Percentiles rank a stretch among this genome's conserved stretches.
Conservation (phyloP, 2,113 vertebrate species). For the Dinomys branickii region DNA sequence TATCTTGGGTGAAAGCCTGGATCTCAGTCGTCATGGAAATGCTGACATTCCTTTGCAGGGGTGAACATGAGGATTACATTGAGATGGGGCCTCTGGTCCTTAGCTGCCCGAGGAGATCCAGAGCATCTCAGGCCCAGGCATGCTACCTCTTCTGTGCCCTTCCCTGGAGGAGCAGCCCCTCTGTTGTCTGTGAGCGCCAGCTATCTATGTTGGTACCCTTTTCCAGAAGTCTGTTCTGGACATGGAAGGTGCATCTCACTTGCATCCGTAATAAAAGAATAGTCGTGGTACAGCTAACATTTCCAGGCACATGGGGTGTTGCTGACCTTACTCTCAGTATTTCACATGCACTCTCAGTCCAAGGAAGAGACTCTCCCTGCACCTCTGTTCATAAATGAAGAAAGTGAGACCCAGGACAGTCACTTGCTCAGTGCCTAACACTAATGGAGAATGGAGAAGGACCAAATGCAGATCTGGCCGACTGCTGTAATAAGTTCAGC, state of each 20-base stretch:
- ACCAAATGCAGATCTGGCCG: too few relatives aligned
- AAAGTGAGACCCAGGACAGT: not conserved
- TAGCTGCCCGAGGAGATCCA: not conserved
- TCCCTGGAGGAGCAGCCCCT: not conserved
- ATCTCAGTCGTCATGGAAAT: conserved; percentile 52
- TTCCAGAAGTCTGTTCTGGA: not conserved
- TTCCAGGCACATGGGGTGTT: not conserved
- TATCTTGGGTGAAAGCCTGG: not conserved
- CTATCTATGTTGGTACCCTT: not conserved
- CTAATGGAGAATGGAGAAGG: not conserved
- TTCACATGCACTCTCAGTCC: not conserved
- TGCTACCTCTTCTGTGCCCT: not conserved
- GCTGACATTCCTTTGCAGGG: not conserved
- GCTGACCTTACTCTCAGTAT: not conserved
- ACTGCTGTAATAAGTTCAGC: not conserved
- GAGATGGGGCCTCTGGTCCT: not conserved
- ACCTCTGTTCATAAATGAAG: not conserved
- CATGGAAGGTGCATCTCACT: not conserved
- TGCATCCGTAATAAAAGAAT: not conserved
- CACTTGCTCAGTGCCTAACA: not conserved
- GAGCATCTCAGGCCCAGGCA: not conserved
- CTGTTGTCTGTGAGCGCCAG: not conserved
- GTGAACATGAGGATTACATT: not conserved
- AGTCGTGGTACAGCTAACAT: too few relatives aligned
- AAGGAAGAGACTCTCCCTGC: fast-evolving